Conservation (phyloP, 2,797 vertebrate genomes). For the Anisognathus igniventris region DNA sequence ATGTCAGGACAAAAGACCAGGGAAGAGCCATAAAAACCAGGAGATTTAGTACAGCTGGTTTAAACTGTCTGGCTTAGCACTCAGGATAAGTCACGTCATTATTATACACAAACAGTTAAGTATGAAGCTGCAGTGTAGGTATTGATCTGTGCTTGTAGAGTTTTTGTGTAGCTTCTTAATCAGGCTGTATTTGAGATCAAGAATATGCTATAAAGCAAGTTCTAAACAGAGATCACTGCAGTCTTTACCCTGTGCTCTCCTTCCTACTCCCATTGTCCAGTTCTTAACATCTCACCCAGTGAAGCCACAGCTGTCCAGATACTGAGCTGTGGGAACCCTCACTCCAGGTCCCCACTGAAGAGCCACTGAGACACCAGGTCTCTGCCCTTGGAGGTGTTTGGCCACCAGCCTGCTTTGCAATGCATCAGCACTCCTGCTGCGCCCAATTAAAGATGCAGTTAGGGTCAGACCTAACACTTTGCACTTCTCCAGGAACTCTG, state of each 20-base stretch:
- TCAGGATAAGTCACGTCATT: not conserved
- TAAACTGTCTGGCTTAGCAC: not conserved
- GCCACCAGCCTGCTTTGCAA: not conserved
- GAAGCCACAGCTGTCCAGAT: not conserved
- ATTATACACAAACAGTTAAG: not conserved
- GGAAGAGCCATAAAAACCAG: not conserved
- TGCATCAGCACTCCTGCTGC: not conserved
- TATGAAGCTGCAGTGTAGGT: not conserved
- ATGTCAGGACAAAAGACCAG: not conserved
- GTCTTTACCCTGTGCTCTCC: not conserved
- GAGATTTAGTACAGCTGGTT: not conserved
- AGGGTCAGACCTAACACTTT: not conserved
- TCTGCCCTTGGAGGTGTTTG: not conserved
- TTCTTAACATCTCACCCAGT: not conserved
- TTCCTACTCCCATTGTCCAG: not conserved
- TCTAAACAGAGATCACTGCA: not conserved
- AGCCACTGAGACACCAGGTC: not conserved
- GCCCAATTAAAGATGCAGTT: rapidly evolving
- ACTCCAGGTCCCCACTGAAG: not conserved
- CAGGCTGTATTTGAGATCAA: not conserved
- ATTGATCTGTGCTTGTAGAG: not conserved
- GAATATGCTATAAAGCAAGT: not conserved
- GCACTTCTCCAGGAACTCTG: not conserved
- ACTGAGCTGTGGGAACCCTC: not conserved
- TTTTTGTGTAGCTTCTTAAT: not conserved